A percentile compares a stretch with the other conserved stretches of the same genome.
These are phyloP conservation scores for Copidosoma floridanum DNA, from an alignment of 1,140 invertebrate genomes.

Conservation along the genomic window DNA sequence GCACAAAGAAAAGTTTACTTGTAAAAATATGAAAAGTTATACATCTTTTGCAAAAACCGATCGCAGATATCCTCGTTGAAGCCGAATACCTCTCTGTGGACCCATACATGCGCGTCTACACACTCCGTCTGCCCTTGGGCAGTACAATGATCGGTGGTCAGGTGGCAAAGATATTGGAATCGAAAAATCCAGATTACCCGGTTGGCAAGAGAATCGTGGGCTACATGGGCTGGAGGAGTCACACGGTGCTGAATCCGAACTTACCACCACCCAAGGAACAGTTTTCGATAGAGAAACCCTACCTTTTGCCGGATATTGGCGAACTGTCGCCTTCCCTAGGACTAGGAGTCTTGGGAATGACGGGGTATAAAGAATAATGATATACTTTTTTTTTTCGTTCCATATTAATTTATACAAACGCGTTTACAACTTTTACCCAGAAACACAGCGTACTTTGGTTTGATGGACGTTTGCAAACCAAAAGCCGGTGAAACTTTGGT, in stretches of 20 bases:
- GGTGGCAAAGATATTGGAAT: slow-evolving; percentile 63
- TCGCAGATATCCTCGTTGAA: slow-evolving; percentile 65
- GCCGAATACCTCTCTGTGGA: slow-evolving; percentile 69
- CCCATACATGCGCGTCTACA: slow-evolving; percentile 67
- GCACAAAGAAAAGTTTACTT: no score
- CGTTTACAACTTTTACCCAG: slow-evolving; percentile 48
- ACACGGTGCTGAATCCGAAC: slow-evolving; percentile 45
- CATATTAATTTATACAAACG: no score
- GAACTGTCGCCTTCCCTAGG: slow-evolving; percentile 59
- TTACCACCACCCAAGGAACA: neutral
- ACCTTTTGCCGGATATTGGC: slow-evolving; percentile 57
- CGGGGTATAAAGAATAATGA: slow-evolving; percentile 58
- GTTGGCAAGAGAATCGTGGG: slow-evolving; percentile 60
- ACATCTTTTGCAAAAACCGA: no score
- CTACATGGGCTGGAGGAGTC: slow-evolving; percentile 61
- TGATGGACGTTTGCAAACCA: slow-evolving; percentile 67
- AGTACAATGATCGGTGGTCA: slow-evolving; percentile 63
- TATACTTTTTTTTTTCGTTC: no score
- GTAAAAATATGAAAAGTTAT: no score
- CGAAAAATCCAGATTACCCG: slow-evolving; percentile 61
- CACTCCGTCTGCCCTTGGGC: slow-evolving; percentile 54
- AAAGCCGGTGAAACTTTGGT: slow-evolving; percentile 68
- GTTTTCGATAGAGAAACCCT: slow-evolving; percentile 33
- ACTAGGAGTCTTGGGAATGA: slow-evolving; percentile 64
- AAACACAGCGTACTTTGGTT: slow-evolving; percentile 72